phyloP scores from a whole-genome alignment of 2,113 vertebrate genomes.

The Pachycephala philippinensis region DNA sequence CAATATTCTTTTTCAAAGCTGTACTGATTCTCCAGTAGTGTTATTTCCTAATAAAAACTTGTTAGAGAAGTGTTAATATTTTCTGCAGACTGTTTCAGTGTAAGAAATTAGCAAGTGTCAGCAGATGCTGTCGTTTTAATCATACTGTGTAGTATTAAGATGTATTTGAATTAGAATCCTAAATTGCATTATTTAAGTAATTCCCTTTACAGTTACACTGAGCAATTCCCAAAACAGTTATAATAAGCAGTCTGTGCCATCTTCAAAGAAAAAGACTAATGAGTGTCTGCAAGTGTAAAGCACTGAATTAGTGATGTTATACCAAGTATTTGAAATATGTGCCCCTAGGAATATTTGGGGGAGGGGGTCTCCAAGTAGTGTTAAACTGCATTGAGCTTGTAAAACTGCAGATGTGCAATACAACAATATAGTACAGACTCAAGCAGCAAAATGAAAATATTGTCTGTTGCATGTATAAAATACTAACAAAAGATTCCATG shows the following conservation, averaged over 20 bases:
- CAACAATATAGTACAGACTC: not conserved
- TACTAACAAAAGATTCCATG: not conserved
- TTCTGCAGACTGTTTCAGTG: not conserved
- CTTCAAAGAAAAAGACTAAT: not conserved
- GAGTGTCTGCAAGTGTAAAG: not conserved
- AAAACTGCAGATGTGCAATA: not conserved
- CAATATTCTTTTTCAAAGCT: not conserved
- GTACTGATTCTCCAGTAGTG: not conserved
- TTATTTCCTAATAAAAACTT: not conserved
- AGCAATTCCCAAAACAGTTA: not conserved
- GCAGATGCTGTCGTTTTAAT: not conserved
- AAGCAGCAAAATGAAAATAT: not conserved
- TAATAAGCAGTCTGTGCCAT: not conserved
- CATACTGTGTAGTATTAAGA: not conserved
- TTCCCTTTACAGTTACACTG: not conserved
- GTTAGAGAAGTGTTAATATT: not conserved
- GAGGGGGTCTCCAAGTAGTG: not conserved
- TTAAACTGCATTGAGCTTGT: not conserved
- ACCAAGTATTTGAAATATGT: not conserved
- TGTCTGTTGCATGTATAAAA: not conserved
- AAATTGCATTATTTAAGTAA: not conserved
- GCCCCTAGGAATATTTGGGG: not conserved
- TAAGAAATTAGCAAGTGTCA: not conserved
- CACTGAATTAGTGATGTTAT: not conserved
- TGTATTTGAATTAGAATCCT: conserved; percentile 19